Evolutionary conservation across 2,113 vertebrate species (phyloP), one percentile per base, ranked within the genome.

Genomic region (Cromileptes altivelis): DNA sequence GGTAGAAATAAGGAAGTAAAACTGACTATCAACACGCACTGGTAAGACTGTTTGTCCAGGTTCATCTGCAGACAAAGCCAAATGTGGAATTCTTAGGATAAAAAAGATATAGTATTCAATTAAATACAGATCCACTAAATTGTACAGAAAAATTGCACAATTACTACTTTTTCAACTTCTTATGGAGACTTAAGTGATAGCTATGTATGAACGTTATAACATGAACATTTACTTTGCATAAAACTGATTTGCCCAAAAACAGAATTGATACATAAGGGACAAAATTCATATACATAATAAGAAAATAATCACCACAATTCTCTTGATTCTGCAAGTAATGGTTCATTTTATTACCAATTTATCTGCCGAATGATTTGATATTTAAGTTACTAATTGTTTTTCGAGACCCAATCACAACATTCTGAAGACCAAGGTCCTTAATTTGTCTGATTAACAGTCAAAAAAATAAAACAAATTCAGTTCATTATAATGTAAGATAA

Each of bases 1-100:
- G 71, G 69, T 71, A 56, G 75, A 81, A 92, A 92, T 53, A 13
- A 65, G 78, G 88, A 94, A 91, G 83, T 78, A 49, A 89, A 88
- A 92, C 49, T 53, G 68, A 70, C 8, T 1, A 52, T 68, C 13
- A 30, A 73, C 25, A 82, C 9, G 19, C 45, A 79, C 78, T 47
- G 3, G 10, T 17, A 58, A 42, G 64, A 75, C 65, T 37, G 40
- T 78, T 70, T 57, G 74, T 57, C 40, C 67, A 40, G 12, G n/a
- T 40, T 70, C 4, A 70, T 63, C 30, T 6, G 27, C 0, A 17
- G 42, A 21, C 3, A n/a, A 11, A 70, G 55, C 65, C 37, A 30
- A 42, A 18, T 49, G 25, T 17, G 13, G 23, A 60, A 23, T 23
- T 62, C 14, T 19, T 21, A 37, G 33, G 6, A 37, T 37, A 15